Evolutionary conservation across 2,888 invertebrate species (phyloP), one percentile per base, ranked within the genome.

Genomic region (Sarcophaga variegata): DNA sequence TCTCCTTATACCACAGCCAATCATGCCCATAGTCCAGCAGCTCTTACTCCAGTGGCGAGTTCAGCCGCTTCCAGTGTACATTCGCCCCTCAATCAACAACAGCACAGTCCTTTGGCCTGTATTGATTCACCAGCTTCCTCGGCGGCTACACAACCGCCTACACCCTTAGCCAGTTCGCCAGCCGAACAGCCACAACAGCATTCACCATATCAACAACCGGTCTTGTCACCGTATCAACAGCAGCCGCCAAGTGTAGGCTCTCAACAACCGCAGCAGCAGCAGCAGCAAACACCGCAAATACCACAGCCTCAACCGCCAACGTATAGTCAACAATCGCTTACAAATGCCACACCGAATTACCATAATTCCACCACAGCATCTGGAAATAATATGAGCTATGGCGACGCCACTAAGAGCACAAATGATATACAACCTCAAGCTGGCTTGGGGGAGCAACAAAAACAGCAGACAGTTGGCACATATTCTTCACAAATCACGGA

Each of bases 151-250:
- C 93, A 93, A 63, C 90, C 92, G 1, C 91, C 92, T 4, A 91
- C 92, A 3, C 90, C 92, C 11, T 25, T 92, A 69, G 93, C 93
- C 0, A 90, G 92, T 8, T 92, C 92, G 0, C 92, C 92, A 2
- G 81, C 78, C 3, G 90, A 91, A 10, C 92, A 94, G 25, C 54
- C 66, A 2, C 94, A 94, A 72, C 92, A 94, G 70, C 92, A 93
- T 85, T 94, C 93, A 79, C 94, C 94, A 47, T 93, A 94, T 83
- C 92, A 93, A 83, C 93, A 93, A 90, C 95, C 94, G 88, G 94
- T 92, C 89, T 90, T 91, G 76, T 93, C 94, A 63, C 94, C 94
- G 67, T 95, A 94, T 89, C 93, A 92, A 86, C 91, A 91, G 37
- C 92, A 92, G 22, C 84, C 87, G 49, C 81, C 87, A n/a, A 87